phyloP scores from a whole-genome alignment of 2,113 vertebrate genomes.

The Mionectes macconnelli region DNA sequence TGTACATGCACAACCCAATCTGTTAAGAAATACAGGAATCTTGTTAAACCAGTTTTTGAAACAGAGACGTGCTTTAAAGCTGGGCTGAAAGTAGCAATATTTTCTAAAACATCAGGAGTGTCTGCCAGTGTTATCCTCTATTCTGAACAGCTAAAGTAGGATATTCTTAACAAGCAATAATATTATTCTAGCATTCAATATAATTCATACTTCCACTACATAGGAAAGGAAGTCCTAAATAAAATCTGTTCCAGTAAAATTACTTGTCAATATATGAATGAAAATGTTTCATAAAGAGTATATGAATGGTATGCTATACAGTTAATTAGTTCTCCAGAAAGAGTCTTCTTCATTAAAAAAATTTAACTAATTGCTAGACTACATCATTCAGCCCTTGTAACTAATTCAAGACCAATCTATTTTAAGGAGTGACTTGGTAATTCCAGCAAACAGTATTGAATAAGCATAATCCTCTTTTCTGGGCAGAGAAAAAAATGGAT shows the following conservation, averaged over 20 bases:
- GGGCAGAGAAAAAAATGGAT: not conserved
- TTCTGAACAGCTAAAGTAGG: not conserved
- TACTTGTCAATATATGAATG: not conserved
- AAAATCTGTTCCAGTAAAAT: not conserved
- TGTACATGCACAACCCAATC: accelerated
- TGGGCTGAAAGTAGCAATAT: not conserved
- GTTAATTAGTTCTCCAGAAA: not conserved
- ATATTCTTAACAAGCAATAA: not conserved
- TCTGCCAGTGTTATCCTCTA: not conserved
- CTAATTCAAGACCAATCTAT: not conserved
- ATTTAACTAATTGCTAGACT: not conserved
- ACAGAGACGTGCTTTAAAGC: not conserved
- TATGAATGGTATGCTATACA: not conserved
- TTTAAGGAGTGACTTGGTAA: not conserved
- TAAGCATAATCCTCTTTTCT: not conserved
- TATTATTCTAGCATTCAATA: not conserved
- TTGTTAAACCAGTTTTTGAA: not conserved
- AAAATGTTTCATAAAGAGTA: not conserved
- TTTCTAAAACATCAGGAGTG: not conserved
- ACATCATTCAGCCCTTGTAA: not conserved
- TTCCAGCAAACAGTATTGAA: not conserved
- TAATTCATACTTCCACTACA: not conserved
- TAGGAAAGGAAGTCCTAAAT: not conserved
- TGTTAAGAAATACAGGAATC: not conserved
- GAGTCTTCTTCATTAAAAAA: not conserved